Conservation (phyloP, 2,888 invertebrate species). For the Drosophila mayaguana region DNA sequence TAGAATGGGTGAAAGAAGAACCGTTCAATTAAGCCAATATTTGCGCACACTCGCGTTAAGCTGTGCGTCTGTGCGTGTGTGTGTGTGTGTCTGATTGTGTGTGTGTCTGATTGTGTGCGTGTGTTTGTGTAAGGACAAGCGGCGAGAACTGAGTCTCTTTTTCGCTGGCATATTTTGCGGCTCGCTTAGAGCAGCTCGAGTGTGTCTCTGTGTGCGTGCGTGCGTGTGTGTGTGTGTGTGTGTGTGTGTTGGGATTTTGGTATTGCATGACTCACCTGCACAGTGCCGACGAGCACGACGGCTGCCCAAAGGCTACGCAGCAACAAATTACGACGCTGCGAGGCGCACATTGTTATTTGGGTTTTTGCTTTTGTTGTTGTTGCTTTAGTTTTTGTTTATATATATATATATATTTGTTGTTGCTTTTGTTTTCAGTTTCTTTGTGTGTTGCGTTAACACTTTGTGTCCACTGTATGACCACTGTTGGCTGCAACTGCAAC, state of each 20-base stretch:
- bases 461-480: slow-evolving; percentile 40
- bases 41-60: slow-evolving; percentile 70
- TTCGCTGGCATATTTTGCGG: slow-evolving; percentile 65
- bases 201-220: slow-evolving; percentile 10
- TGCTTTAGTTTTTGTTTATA: not conserved
- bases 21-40: slow-evolving; percentile 79
- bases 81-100: slow-evolving; percentile 19
- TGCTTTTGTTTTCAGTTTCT: slow-evolving; percentile 7
- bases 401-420: not conserved
- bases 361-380: not conserved
- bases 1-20: slow-evolving; percentile 26
- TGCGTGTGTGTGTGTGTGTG: slow-evolving; percentile 4
- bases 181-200: slow-evolving; percentile 40
- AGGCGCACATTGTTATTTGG: slow-evolving; percentile 63
- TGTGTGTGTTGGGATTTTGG: slow-evolving; percentile 22
- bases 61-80: slow-evolving; percentile 15
- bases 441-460: slow-evolving; percentile 24
- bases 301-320: slow-evolving; percentile 74
- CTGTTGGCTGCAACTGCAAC: slow-evolving; percentile 44
- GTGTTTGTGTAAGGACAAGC: slow-evolving; percentile 32
- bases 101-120: slow-evolving; percentile 22
- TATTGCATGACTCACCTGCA: slow-evolving; percentile 74
- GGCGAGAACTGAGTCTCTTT: slow-evolving; percentile 45
- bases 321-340: slow-evolving; percentile 78
- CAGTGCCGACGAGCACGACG: slow-evolving; percentile 70